Evolutionary conservation across 1,140 invertebrate genomes (phyloP), one percentile per base, ranked within the genome.

Genomic region (Cherax quadricarinatus): DNA sequence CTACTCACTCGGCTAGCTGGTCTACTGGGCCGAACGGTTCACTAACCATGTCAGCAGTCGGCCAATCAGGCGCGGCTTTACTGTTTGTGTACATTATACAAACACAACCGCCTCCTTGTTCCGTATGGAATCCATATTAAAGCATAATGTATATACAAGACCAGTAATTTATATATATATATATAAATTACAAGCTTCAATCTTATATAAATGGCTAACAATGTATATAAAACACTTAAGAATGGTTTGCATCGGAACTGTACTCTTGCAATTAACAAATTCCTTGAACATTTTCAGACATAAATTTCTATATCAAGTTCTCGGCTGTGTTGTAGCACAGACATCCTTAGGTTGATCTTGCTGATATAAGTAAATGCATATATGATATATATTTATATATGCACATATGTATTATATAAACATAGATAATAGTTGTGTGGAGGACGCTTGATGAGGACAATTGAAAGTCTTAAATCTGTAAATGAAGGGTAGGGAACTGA

Each of bases 311-410:
- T 66, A 21, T 18, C 62, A 18, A 66, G 62, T 66, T 14, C 14
- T 18, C 6, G 18, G 18, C 62, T 66, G 14, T 66, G 16, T 18
- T 21, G 62, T 21, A 66, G 9, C 57, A 10, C 9, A 60, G 57
- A 1, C 57, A 60, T 16, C 9, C 5, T 21, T 66, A 66, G 5
- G 62, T 66, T 66, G 1, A 10, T 75, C 12, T 75, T 30, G 21
- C 70, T 75, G 66, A 70, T 70, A 18, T 70, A 70, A 14, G 21
- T n/a, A 70, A 14, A 70, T 70, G 62, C 14, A 70, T 70, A 70
- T 70, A 70, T 70, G 30, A 70, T 70, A 70, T 70, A 70, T 70
- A 70, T 70, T 18, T 70, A 70, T 70, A 70, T 70, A 70, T 70
- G 18, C 18, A 70, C 18, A 70, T 70, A 70, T 70, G 18, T 70